Evolutionary conservation across 2,113 vertebrate genomes (phyloP).

Genomic region (Erythrocercus mccallii): DNA sequence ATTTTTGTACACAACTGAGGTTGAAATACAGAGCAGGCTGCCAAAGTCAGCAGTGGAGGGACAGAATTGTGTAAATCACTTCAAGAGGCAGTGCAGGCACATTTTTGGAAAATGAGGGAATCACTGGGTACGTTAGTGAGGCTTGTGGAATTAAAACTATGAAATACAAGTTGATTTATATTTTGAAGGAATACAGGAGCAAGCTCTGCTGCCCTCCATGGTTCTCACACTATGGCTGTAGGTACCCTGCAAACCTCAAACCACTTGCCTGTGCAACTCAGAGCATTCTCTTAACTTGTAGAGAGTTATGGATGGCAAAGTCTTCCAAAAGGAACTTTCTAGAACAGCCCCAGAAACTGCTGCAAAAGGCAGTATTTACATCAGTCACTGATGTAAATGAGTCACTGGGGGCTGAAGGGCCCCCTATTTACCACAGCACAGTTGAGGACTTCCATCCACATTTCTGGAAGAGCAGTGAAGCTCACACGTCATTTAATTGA

Average conservation of each 20-base stretch:
- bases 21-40: slow-evolving; percentile 38
- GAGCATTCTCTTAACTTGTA: background rate
- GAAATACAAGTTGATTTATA: slow-evolving; percentile 43
- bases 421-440: background rate
- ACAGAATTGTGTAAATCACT: slow-evolving; percentile 65
- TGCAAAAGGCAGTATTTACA: background rate
- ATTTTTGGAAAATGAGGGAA: slow-evolving; percentile 73
- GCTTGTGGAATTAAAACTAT: slow-evolving; percentile 52
- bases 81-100: slow-evolving; percentile 41
- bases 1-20: slow-evolving; percentile 40
- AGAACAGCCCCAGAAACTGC: background rate
- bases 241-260: background rate
- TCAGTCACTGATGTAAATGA: too few relatives aligned
- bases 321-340: background rate
- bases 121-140: slow-evolving; percentile 67
- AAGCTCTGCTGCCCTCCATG: background rate
- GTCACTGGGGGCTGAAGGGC: background rate
- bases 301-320: background rate
- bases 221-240: background rate
- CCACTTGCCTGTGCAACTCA: background rate
- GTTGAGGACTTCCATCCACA: background rate
- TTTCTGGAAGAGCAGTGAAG: background rate
- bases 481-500: background rate
- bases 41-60: slow-evolving; percentile 69
- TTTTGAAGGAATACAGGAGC: slow-evolving; percentile 28